Percentiles rank a stretch among this genome's conserved stretches.
Evolutionary conservation across 2,113 vertebrate species (phyloP).

Genomic region (Benitochromis conjunctus): DNA sequence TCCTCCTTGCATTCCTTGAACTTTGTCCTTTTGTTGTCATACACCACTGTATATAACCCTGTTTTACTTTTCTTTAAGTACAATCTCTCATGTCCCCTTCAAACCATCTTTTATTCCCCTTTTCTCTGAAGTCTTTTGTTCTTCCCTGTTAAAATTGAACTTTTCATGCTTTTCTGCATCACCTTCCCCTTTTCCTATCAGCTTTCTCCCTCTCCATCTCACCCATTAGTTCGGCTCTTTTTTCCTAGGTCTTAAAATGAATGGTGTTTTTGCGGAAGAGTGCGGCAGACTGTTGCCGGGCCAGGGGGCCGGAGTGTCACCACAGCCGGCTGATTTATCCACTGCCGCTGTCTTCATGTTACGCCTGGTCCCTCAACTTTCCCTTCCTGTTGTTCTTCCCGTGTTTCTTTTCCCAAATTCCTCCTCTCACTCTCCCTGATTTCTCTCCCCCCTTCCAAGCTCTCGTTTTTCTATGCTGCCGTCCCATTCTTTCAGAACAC

Average conservation of each 20-base stretch:
- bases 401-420: slow-evolving; percentile 72
- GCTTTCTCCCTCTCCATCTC: neutral
- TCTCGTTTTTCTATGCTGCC: slow-evolving; percentile 34
- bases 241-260: slow-evolving; percentile 46
- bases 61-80: neutral
- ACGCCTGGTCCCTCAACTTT: slow-evolving; percentile 69
- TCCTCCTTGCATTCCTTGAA: slow-evolving; percentile 54
- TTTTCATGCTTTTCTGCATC: slow-evolving; percentile 12
- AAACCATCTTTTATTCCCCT: neutral
- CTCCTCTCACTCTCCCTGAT: slow-evolving; percentile 49
- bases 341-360: slow-evolving; percentile 73
- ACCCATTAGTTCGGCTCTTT: slow-evolving; percentile 10
- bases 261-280: slow-evolving; percentile 77
- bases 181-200: slow-evolving; percentile 2
- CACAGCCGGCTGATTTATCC: slow-evolving; percentile 72
- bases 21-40: slow-evolving; percentile 44
- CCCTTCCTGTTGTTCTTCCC: slow-evolving; percentile 79
- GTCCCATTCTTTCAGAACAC: slow-evolving; percentile 42
- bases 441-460: slow-evolving; percentile 1
- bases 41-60: neutral
- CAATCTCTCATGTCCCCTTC: neutral
- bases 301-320: slow-evolving; percentile 59
- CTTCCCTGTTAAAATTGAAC: neutral
- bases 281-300: slow-evolving; percentile 36
- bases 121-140: neutral